Evolutionary conservation across 2,888 invertebrate genomes (phyloP).

Genomic region (Nymphalis c-album): DNA sequence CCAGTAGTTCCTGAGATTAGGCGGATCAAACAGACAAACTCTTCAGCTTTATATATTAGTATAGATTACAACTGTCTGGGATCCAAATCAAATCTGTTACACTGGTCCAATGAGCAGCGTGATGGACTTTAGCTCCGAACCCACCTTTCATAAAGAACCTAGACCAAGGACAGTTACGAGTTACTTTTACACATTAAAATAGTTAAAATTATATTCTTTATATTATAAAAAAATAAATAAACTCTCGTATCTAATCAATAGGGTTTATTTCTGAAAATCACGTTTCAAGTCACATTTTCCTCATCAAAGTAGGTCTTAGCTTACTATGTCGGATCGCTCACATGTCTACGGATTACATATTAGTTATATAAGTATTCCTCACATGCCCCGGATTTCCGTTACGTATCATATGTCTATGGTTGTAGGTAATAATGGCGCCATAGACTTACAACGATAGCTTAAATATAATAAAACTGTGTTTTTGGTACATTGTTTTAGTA

Average conservation of each 20-base stretch:
- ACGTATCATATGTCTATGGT: background rate
- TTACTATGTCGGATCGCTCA: constrained; percentile 13
- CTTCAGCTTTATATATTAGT: too few relatives aligned
- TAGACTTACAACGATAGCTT: too few relatives aligned
- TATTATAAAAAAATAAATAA: background rate
- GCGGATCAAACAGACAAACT: too few relatives aligned
- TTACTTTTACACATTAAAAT: background rate
- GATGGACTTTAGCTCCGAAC: too few relatives aligned
- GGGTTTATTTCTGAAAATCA: background rate
- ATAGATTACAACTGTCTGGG: too few relatives aligned
- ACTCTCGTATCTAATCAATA: background rate
- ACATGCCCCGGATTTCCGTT: constrained; percentile 10
- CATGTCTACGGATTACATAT: constrained; percentile 14
- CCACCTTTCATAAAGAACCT: too few relatives aligned
- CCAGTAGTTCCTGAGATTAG: too few relatives aligned
- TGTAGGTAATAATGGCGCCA: too few relatives aligned
- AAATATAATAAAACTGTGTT: too few relatives aligned
- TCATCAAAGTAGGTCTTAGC: constrained; percentile 12
- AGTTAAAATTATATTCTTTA: background rate
- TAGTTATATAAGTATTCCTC: constrained; percentile 23
- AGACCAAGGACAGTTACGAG: background rate
- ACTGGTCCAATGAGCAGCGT: too few relatives aligned
- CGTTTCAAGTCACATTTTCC: constrained; percentile 7
- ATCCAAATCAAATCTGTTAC: too few relatives aligned
- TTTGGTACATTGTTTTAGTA: too few relatives aligned